A percentile compares a stretch with the other conserved stretches of the same genome.
phyloP scores from a whole-genome alignment of 2,797 vertebrate genomes.

The Oryzias dopingdopingensis region DNA sequence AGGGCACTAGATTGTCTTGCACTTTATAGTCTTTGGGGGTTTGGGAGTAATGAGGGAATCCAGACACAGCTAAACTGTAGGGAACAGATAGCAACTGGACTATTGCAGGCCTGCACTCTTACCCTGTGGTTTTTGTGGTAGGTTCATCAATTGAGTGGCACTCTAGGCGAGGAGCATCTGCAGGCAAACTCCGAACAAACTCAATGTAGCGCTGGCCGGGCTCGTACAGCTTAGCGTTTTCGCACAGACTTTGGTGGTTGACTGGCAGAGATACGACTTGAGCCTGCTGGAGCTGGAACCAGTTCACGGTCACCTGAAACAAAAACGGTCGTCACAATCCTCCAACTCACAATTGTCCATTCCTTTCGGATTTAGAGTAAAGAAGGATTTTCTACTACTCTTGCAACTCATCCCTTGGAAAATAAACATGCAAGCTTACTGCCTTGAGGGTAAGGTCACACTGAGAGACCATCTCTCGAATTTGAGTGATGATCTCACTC shows the following conservation, averaged over 20 bases:
- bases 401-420: not conserved
- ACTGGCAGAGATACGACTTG: constrained; percentile 90
- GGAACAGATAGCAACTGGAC: too few species aligned
- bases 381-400: not conserved
- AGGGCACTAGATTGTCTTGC: too few species aligned
- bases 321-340: not conserved
- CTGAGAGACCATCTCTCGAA: constrained; percentile 92
- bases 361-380: not conserved
- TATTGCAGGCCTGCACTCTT: constrained; percentile 15
- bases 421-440: constrained; percentile 74
- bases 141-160: constrained; percentile 66
- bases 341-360: fast-evolving
- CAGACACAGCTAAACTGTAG: too few species aligned
- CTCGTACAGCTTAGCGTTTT: constrained; percentile 92
- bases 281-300: constrained; percentile 96
- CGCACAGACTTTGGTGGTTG: constrained; percentile 90
- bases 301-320: constrained; percentile 91
- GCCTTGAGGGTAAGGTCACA: constrained; percentile 98
- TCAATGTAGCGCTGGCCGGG: constrained; percentile 92
- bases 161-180: constrained; percentile 70
- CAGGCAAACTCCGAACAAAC: constrained; percentile 85
- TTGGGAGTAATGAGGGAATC: too few species aligned
- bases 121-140: constrained; percentile 64
- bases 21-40: too few species aligned
- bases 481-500: constrained; percentile 88